Evolutionary conservation across 2,888 invertebrate species (phyloP), one percentile per base, ranked within the genome.

Genomic region (Caenorhabditis sp.): DNA sequence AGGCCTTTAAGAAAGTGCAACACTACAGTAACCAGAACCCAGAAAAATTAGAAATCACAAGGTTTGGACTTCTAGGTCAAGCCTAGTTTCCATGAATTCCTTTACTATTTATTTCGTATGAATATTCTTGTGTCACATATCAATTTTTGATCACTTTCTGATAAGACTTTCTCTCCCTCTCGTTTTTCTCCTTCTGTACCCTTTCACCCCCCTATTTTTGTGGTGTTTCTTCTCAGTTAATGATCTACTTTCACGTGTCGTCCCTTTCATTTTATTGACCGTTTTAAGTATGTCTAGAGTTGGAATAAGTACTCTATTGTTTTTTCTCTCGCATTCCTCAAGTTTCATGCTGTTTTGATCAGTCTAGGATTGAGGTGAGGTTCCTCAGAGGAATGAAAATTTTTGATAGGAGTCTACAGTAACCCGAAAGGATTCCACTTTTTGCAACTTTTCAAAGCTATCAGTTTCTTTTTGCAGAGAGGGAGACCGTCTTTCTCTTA

Each of bases 261-360:
- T 10, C 16, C 26, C 22, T 14, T 44, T 24, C n/a, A 16, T 64
- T 64, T 66, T 66, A 63, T 66, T 66, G 31, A 35, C 54, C 66
- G 66, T 51, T 66, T 35, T 66, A 49, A 66, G 66, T 66, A 31
- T 66, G 66, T 66, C 49, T 49, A 19, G 26, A 64, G 47, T 22
- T 31, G 31, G 41, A 66, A 35, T 66, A 22, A 66, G 66, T 66
- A 66, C 66, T 66, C n/a, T 35, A 66, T 51, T 66, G 66, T 61
- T 73, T 73, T n/a, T 70, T 58, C 70, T 26, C 54, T 56, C 38
- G 54, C 19, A 22, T 24, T 22, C n/a, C 28, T n/a, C 28, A 31
- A 54, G 26, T 58, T 58, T 26, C 14, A 26, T 22, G 24, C 54
- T 1, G 12, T 10, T 38, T 12, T 38, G 38, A 10, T 38, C 12